A percentile compares a stretch with the other conserved stretches of the same genome.
Conservation (phyloP, 23 tunicate species). For the Pegea sp. region DNA sequence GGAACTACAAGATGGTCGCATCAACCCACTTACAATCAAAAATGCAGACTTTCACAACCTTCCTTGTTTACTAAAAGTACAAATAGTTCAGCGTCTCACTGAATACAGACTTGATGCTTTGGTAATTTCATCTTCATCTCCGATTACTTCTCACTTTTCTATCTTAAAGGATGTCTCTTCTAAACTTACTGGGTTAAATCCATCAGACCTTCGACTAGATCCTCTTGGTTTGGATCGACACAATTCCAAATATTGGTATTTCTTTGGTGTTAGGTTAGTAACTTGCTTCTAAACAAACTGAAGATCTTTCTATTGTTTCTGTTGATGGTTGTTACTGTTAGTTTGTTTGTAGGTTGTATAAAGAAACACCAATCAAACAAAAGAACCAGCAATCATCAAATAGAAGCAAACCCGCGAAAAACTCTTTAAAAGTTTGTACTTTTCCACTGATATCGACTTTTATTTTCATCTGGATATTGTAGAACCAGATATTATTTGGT, state of each 20-base stretch:
- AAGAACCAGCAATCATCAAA: slow-evolving; percentile 2
- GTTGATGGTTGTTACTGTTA: neutral
- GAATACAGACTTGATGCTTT: slow-evolving; percentile 70
- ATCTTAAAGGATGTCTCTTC: slow-evolving; percentile 42
- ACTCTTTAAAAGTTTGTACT: no score
- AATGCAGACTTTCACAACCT: slow-evolving; percentile 66
- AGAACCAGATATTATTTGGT: no score
- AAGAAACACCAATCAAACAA: slow-evolving; percentile 27
- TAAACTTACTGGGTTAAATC: slow-evolving; percentile 48
- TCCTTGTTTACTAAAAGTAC: slow-evolving; percentile 58
- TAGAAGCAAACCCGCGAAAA: no score
- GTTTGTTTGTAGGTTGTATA: slow-evolving; percentile 22
- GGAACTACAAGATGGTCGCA: slow-evolving; percentile 67
- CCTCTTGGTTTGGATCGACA: slow-evolving; percentile 58
- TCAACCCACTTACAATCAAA: slow-evolving; percentile 54
- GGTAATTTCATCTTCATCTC: slow-evolving; percentile 6
- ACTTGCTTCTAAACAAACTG: neutral
- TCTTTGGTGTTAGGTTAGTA: slow-evolving; percentile 77
- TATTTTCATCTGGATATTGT: no score
- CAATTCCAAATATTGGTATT: slow-evolving; percentile 75
- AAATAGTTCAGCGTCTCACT: slow-evolving; percentile 73
- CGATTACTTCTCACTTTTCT: neutral
- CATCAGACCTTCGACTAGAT: slow-evolving; percentile 72
- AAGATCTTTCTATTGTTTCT: neutral
- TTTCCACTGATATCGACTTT: no score